Evolutionary conservation across 2,797 vertebrate species (phyloP), one percentile per base, ranked within the genome.

Genomic region (Furcifer pardalis): DNA sequence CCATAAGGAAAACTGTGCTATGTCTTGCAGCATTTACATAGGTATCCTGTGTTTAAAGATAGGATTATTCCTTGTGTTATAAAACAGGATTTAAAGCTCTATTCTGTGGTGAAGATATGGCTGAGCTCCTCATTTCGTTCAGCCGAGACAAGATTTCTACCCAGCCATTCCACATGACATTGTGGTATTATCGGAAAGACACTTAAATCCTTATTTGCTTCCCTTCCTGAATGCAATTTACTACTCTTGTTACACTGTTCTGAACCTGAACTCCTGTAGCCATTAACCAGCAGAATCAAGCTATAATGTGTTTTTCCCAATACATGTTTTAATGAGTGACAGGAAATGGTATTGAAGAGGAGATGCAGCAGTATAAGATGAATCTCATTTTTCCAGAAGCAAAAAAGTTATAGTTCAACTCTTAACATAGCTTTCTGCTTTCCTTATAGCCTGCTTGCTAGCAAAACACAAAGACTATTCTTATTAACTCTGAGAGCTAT

Each of bases 161-260:
- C 52, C 19, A n/a, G 7, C 27, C 63, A 30, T 69, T 9, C 56
- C 35, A 46, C 46, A 44, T 66, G n/a, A 10, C 42, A 27, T 60
- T 46, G 63, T 23, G 30, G 37, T 52, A 35, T 46, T 82, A 62
- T 82, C 82, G 46, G 92, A 90, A 92, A 75, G 77, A 78, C 86
- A 80, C 84, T 87, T 87, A 88, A 92, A 84, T 81, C 81, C 84
- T 88, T 93, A 91, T 79, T 85, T 80, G 85, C 71, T 91, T 56
- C 65, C 84, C 83, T 92, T 5, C 77, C 52, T 87, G 88, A 89
- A 89, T 93, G 90, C 79, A 91, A 89, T 88, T 93, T 90, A 73
- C 87, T 56, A 60, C 35, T 52, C 84, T 90, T 79, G 63, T 80
- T 89, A 87, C 88, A 87, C 85, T 0, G 0, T 59, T 30, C 76